Conservation (phyloP, 2,888 invertebrate genomes). For the Marronus borbonicus region DNA sequence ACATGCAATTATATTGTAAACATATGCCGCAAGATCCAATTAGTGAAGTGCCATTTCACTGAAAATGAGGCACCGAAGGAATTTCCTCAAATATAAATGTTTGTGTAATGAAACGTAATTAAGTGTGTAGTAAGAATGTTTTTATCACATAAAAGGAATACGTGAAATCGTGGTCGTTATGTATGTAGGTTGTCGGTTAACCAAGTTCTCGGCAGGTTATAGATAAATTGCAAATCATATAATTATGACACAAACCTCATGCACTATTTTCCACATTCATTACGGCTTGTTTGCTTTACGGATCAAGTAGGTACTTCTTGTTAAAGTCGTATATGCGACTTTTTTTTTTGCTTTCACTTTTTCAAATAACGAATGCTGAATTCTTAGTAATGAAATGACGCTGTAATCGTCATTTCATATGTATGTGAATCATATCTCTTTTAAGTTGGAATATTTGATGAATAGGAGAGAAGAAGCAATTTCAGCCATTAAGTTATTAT, state of each 20-base stretch:
- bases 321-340: neutral
- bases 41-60: conserved; percentile 12
- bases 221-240: conserved; percentile 29
- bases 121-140: conserved; percentile 17
- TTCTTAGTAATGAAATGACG: neutral
- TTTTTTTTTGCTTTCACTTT: conserved; percentile 32
- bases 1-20: neutral
- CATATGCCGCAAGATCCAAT: neutral
- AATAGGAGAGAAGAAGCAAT: no score
- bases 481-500: no score
- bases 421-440: neutral
- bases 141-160: conserved; percentile 17
- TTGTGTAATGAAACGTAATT: conserved; percentile 34
- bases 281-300: neutral
- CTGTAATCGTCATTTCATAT: neutral
- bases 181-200: conserved; percentile 26
- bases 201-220: neutral
- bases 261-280: conserved; percentile 1
- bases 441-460: no score
- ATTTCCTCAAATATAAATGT: conserved; percentile 43
- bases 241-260: conserved; percentile 18
- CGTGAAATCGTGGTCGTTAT: conserved; percentile 8
- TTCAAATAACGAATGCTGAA: conserved; percentile 2
- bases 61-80: conserved; percentile 42
- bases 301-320: conserved; percentile 8